Evolutionary conservation across 2,797 vertebrate genomes (phyloP).

Genomic region (Prionace glauca): DNA sequence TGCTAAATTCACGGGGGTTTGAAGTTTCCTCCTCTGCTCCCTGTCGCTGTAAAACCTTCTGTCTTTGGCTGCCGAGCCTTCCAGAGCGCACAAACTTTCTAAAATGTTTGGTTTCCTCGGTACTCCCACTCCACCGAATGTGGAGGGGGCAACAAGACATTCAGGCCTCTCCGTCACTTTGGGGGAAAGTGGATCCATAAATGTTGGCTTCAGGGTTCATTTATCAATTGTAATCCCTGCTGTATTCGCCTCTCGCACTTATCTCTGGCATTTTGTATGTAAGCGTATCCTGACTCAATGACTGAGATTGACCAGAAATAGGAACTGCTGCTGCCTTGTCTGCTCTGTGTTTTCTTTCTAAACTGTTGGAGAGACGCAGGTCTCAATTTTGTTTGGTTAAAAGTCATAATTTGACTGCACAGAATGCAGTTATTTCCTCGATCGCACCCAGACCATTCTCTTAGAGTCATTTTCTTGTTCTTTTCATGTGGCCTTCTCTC

Average conservation of each 20-base stretch:
- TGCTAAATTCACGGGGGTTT: background rate
- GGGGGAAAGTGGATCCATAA: background rate
- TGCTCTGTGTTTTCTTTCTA: background rate
- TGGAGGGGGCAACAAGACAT: background rate
- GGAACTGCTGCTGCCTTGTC: background rate
- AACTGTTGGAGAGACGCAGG: background rate
- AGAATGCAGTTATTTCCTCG: background rate
- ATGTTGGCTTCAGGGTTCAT: background rate
- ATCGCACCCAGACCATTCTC: background rate
- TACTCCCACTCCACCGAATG: background rate
- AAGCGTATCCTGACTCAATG: background rate
- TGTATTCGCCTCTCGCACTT: background rate
- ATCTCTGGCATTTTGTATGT: background rate
- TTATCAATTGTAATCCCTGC: background rate
- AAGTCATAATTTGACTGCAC: background rate
- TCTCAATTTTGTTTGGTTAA: background rate
- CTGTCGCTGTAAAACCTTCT: background rate
- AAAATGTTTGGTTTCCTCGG: background rate
- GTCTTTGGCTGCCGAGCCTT: background rate
- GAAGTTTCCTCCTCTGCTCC: background rate
- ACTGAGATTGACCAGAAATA: background rate
- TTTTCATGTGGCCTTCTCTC: background rate
- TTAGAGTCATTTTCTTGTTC: background rate
- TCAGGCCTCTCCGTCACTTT: background rate
- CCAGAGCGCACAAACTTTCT: background rate